Percentiles rank a stretch among this genome's conserved stretches.
These are phyloP conservation scores for Henricia sp. DNA, from an alignment of 53 echinoderm and acorn worm genomes.

Conservation along the genomic window DNA sequence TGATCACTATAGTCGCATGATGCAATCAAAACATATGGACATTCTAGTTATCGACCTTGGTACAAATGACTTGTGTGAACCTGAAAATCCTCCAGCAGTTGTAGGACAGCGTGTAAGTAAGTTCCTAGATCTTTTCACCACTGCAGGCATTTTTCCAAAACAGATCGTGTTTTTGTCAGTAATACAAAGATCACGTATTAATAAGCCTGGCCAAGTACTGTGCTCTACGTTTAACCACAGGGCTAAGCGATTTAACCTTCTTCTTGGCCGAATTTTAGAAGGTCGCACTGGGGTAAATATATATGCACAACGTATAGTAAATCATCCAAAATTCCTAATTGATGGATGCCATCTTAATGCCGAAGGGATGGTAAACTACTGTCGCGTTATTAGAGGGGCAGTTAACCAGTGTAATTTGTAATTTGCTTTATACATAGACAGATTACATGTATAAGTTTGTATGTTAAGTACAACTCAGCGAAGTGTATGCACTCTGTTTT, in stretches of 20 bases:
- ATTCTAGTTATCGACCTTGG: neutral
- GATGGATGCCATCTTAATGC: conserved; percentile 20
- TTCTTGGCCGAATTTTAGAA: neutral
- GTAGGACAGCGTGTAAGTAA: too few species aligned
- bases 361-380: conserved; percentile 1
- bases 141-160: neutral
- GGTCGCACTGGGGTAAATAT: neutral
- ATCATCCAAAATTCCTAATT: conserved; percentile 2
- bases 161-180: conserved; percentile 13
- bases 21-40: neutral
- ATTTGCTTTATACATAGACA: neutral
- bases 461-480: too few species aligned
- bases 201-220: neutral
- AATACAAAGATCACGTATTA: neutral
- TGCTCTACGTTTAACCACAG: neutral
- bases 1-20: conserved; percentile 3
- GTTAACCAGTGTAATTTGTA: neutral
- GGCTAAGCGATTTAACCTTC: too few species aligned
- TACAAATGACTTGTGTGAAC: conserved; percentile 5
- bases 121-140: too few species aligned
- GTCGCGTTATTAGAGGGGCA: neutral
- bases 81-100: neutral
- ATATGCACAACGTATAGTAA: neutral
- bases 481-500: too few species aligned
- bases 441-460: too few species aligned